Evolutionary conservation across 2,888 invertebrate species (phyloP), one percentile per base, ranked within the genome.

Genomic region (Petrophora chlorosata): DNA sequence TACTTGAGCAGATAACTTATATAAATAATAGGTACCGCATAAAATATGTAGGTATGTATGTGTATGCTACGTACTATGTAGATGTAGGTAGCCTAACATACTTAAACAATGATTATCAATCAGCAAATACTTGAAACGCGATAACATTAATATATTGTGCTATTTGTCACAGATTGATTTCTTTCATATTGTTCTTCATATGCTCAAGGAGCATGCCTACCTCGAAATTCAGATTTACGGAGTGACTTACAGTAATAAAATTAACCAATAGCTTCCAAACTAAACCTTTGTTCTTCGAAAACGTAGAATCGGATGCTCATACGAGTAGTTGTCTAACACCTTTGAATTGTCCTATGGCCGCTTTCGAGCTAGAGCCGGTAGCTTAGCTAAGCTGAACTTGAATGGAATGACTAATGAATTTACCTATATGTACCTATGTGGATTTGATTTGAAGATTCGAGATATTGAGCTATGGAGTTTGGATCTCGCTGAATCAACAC

Each of bases 391-490:
- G 23, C 16, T 32, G 30, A 34, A 30, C 28, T 15, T 45, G 45
- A 40, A 45, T 42, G 12, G 41, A 34, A 30, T 42, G 28, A 33
- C 42, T 50, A 52, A 52, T 50, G 25, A 51, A 54, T 51, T 36
- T 10, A 43, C 16, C 13, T 29, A 26, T n/a, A n/a, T n/a, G n/a
- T n/a, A n/a, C n/a, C n/a, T n/a, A n/a, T n/a, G n/a, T n/a, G n/a
- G n/a, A n/a, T n/a, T n/a, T n/a, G n/a, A n/a, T n/a, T n/a, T n/a
- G n/a, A n/a, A n/a, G n/a, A n/a, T n/a, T n/a, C n/a, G n/a, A n/a
- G n/a, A n/a, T n/a, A n/a, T n/a, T n/a, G n/a, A n/a, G n/a, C n/a
- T n/a, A n/a, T n/a, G n/a, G n/a, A n/a, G n/a, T n/a, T n/a, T n/a
- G n/a, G n/a, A n/a, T n/a, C n/a, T n/a, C n/a, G n/a, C n/a, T n/a